Evolutionary conservation across 2,797 vertebrate species (phyloP), one percentile per base, ranked within the genome.

Genomic region (Adelosebastes latens): DNA sequence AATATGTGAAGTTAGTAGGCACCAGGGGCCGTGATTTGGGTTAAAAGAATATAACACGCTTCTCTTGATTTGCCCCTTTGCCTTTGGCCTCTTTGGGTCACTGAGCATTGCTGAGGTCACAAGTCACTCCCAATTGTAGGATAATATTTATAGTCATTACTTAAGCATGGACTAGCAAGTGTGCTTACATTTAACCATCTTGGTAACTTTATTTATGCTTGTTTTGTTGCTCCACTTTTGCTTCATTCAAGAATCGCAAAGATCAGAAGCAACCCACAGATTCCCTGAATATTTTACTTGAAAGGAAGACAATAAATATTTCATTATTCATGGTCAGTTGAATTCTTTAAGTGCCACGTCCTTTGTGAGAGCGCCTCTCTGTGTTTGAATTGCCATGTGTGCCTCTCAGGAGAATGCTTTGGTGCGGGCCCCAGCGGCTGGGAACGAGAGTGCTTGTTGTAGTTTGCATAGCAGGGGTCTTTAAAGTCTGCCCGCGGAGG

Each of bases 231-330:
- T 72, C 42, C 8, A 20, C 2, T 58, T 77, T 62, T 55, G 31
- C 36, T 72, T 59, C 14, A 66, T 72, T 72, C 13, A 58, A 66
- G 46, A 64, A 55, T 62, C 2, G 1, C 56, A 72, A 49, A 75
- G 82, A 82, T 83, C 72, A 86, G 72, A 77, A 61, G 61, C 61
- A 78, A 67, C 53, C 53, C 32, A 34, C 58, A 76, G 69, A 89
- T 90, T 87, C 71, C 58, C 74, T 83, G 75, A 92, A 91, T 88
- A 79, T 91, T 87, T 91, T 3, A 77, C 84, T 79, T 90, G 73
- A 93, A 92, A 91, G 86, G 53, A 81, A 72, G 75, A 88, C 83
- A 56, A 87, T 91, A 91, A 94, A 93, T 93, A 88, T 93, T 93
- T 86, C 53, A 92, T 94, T 84, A 86, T 89, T 77, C 88, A 82